Evolutionary conservation across 2,888 invertebrate species (phyloP).

Genomic region (Morinoia aosen): DNA sequence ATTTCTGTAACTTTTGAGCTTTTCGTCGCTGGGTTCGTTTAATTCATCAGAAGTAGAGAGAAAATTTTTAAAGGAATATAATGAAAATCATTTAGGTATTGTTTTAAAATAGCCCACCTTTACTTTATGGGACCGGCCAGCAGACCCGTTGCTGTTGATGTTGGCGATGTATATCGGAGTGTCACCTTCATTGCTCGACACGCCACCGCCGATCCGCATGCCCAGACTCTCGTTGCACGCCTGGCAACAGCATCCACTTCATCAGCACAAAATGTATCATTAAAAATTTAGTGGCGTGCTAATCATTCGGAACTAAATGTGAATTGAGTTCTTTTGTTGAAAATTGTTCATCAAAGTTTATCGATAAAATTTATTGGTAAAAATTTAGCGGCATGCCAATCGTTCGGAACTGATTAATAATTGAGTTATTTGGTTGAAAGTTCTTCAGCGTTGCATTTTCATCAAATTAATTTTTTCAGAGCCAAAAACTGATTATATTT

Average conservation of each 20-base stretch:
- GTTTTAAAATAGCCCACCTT: conserved; percentile 70
- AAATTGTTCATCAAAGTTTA: too few relatives aligned
- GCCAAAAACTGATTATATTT: too few relatives aligned
- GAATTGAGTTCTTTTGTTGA: background rate
- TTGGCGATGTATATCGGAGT: conserved; percentile 74
- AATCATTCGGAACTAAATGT: background rate
- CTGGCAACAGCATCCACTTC: conserved; percentile 68
- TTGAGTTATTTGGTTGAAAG: too few relatives aligned
- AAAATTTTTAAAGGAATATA: too few relatives aligned
- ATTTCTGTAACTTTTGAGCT: background rate
- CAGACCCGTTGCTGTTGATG: conserved; percentile 72
- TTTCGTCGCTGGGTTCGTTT: background rate
- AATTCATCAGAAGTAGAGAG: background rate
- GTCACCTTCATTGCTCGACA: conserved; percentile 72
- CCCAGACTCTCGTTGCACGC: conserved; percentile 72
- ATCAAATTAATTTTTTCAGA: too few relatives aligned
- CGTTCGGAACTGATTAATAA: background rate
- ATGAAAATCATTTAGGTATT: too few relatives aligned
- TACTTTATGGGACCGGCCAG: conserved; percentile 72
- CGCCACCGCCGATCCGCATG: conserved; percentile 73
- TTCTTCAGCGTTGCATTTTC: too few relatives aligned
- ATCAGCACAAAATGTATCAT: background rate
- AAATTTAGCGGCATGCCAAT: background rate
- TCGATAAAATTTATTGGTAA: background rate
- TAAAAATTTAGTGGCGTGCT: background rate